These are phyloP conservation scores for Arion vulgaris DNA, from an alignment of 1,140 invertebrate genomes.

Conservation along the genomic window DNA sequence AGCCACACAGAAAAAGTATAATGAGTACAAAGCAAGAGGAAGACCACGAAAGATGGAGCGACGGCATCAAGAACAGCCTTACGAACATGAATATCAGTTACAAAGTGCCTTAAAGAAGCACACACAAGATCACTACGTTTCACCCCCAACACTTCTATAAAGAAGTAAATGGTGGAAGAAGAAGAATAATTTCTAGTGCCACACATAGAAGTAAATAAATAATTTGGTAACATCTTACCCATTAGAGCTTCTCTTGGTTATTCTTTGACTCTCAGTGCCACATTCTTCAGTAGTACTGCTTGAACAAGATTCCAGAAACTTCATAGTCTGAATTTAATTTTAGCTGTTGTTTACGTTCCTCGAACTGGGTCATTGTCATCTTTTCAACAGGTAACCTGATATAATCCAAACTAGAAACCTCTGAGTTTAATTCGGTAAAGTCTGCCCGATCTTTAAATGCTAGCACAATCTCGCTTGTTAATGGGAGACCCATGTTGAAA, in stretches of 20 bases:
- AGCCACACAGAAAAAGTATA: no score
- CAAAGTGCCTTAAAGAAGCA: no score
- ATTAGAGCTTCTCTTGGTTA: neutral
- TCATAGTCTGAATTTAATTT: conserved; percentile 42
- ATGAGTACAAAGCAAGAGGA: no score
- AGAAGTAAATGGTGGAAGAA: no score
- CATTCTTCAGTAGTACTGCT: neutral
- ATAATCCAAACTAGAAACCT: neutral
- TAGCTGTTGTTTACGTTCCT: conserved; percentile 31
- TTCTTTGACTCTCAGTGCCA: neutral
- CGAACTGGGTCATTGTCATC: conserved; percentile 24
- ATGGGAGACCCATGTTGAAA: conserved; percentile 13
- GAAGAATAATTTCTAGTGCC: no score
- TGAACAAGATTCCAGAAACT: conserved; percentile 19
- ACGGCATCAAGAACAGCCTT: no score
- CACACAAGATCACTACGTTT: no score
- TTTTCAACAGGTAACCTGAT: conserved; percentile 33
- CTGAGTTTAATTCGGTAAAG: neutral
- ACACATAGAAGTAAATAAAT: no score
- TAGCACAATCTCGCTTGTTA: neutral
- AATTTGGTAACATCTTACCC: no score
- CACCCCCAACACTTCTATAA: no score
- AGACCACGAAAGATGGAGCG: no score
- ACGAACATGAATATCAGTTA: no score
- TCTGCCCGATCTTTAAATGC: neutral